These are phyloP conservation scores for Chunga burmeisteri DNA, from an alignment of 2,113 vertebrate genomes.

Conservation along the genomic window DNA sequence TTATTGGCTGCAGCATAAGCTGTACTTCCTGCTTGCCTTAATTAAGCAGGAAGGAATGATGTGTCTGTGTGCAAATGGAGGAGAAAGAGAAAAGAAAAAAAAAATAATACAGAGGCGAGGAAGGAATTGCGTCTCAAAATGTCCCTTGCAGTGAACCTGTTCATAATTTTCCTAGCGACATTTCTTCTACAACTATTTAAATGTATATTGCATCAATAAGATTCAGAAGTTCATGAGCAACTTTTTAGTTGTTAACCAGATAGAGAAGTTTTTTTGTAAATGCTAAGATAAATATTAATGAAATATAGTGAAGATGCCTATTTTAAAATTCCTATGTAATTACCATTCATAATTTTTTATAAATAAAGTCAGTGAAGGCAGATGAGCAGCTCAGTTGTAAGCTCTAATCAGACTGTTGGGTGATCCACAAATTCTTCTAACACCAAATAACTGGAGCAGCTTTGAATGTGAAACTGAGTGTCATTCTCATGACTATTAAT, in stretches of 20 bases:
- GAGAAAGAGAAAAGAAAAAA: background rate
- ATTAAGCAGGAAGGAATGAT: fast-evolving
- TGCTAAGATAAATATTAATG: background rate
- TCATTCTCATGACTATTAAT: background rate
- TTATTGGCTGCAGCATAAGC: background rate
- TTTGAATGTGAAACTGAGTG: background rate
- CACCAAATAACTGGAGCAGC: background rate
- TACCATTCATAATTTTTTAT: background rate
- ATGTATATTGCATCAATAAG: background rate
- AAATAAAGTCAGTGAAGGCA: background rate
- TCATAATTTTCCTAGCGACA: background rate
- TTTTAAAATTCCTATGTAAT: background rate
- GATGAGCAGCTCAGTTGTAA: background rate
- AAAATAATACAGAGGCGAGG: fast-evolving
- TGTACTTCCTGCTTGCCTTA: background rate
- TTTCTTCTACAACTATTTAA: background rate
- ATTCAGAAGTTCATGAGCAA: background rate
- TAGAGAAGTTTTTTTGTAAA: background rate
- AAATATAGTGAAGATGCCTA: background rate
- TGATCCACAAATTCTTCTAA: background rate
- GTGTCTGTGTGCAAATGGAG: background rate
- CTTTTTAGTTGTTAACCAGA: background rate
- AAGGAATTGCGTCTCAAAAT: background rate
- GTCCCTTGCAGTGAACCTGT: background rate
- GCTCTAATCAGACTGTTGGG: background rate